A percentile compares a stretch with the other conserved stretches of the same genome.
Conservation (phyloP, 1,140 invertebrate genomes). For the Pemphigus obesinymphae region DNA sequence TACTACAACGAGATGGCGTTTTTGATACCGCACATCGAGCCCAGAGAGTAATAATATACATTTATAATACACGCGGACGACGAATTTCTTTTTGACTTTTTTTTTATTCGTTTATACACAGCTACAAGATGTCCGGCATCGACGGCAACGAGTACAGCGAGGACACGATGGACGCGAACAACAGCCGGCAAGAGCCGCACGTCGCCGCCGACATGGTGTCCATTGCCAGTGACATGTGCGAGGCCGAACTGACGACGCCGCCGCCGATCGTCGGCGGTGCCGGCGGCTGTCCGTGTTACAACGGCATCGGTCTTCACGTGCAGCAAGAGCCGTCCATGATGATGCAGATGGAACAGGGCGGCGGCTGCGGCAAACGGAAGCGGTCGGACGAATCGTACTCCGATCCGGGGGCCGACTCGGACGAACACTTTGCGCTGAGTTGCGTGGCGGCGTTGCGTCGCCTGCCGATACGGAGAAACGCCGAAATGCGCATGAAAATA, state of each 20-base stretch:
- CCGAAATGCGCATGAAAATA: constrained; percentile 17
- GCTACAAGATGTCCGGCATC: constrained; percentile 27
- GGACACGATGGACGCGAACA: constrained; percentile 26
- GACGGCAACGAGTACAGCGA: constrained; percentile 11
- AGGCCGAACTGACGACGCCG: constrained; percentile 25
- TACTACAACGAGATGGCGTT: constrained; percentile 33
- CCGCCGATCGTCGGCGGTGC: not conserved
- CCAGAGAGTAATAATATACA: constrained; percentile 16
- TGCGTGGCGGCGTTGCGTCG: constrained; percentile 24
- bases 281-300: not conserved
- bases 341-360: not conserved
- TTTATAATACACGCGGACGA: not conserved
- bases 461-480: constrained; percentile 4
- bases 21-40: constrained; percentile 37
- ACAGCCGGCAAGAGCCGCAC: not conserved
- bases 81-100: not conserved
- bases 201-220: constrained; percentile 17
- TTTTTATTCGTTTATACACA: not conserved
- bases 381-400: not conserved
- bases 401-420: not conserved
- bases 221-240: constrained; percentile 31
- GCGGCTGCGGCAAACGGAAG: not conserved
- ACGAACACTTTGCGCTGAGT: constrained; percentile 34
- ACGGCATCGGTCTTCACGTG: not conserved
- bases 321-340: not conserved